Conservation (phyloP, 2,888 invertebrate species). For the Ptychoptera contaminata region DNA sequence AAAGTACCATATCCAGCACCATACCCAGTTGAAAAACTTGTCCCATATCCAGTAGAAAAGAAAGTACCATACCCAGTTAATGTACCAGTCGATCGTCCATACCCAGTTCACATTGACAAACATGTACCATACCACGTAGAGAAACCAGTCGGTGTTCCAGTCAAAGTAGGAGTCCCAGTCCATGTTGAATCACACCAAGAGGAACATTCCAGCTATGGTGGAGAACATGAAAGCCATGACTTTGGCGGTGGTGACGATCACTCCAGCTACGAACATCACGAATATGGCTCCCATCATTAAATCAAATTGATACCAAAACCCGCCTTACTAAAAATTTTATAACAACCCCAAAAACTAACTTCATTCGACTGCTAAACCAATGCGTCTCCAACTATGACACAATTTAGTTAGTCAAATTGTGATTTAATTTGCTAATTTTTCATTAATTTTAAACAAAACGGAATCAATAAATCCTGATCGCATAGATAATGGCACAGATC, state of each 20-base stretch:
- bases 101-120: constrained; percentile 62
- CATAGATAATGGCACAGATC: too few relatives aligned
- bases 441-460: too few relatives aligned
- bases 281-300: constrained; percentile 17
- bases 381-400: too few relatives aligned
- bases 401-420: too few relatives aligned
- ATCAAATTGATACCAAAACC: too few relatives aligned
- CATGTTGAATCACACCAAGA: constrained; percentile 11
- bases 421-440: too few relatives aligned
- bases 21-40: constrained; percentile 50
- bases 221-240: constrained; percentile 11
- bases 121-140: constrained; percentile 50
- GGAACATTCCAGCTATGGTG: constrained; percentile 6
- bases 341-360: too few relatives aligned
- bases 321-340: too few relatives aligned
- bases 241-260: constrained; percentile 14
- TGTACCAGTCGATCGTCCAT: constrained; percentile 47
- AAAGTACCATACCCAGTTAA: constrained; percentile 55
- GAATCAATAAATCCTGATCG: too few relatives aligned
- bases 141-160: constrained; percentile 46
- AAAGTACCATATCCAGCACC: constrained; percentile 52
- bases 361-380: too few relatives aligned
- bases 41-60: constrained; percentile 47
- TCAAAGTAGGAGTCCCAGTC: constrained; percentile 7
- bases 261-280: constrained; percentile 30